Evolutionary conservation across 2,797 vertebrate genomes (phyloP).

Genomic region (Myripristis jacobus): DNA sequence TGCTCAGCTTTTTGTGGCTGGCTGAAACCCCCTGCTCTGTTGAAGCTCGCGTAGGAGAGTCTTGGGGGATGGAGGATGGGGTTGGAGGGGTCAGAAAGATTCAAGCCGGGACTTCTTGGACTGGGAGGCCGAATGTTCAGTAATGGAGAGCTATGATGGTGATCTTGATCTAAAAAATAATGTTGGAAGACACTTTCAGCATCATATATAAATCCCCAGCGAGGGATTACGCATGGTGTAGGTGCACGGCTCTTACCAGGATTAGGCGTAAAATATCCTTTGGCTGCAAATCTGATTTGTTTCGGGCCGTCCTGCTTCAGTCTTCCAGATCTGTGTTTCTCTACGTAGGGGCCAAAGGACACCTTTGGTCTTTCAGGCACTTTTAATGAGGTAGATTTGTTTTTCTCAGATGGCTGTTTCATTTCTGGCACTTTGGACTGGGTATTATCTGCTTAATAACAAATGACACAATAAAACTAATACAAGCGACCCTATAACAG

Average conservation of each 20-base stretch:
- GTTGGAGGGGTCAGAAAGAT: slow-evolving; percentile 69
- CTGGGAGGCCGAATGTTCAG: slow-evolving; percentile 69
- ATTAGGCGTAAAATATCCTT: slow-evolving; percentile 73
- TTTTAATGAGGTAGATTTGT: slow-evolving; percentile 45
- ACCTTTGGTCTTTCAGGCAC: slow-evolving; percentile 69
- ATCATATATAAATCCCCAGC: background rate
- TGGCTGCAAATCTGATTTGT: slow-evolving; percentile 52
- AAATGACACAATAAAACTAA: slow-evolving; percentile 22
- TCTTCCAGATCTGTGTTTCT: slow-evolving; percentile 52
- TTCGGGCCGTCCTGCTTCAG: slow-evolving; percentile 51
- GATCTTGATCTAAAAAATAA: slow-evolving; percentile 59
- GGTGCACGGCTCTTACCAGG: slow-evolving; percentile 69
- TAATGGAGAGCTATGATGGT: slow-evolving; percentile 31
- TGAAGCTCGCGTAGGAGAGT: slow-evolving; percentile 63
- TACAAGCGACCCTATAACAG: background rate
- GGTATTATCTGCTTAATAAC: slow-evolving; percentile 56
- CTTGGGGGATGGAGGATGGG: slow-evolving; percentile 75
- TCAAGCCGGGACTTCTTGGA: slow-evolving; percentile 56
- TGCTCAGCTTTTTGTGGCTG: slow-evolving; percentile 45
- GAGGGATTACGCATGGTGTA: slow-evolving; percentile 1
- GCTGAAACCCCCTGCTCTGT: slow-evolving; percentile 44
- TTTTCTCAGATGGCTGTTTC: slow-evolving; percentile 53
- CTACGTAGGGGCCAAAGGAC: slow-evolving; percentile 68
- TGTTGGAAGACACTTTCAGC: background rate
- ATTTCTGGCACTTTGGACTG: slow-evolving; percentile 50